Conservation (phyloP, 2,797 vertebrate genomes). For the Anabacerthia variegaticeps region DNA sequence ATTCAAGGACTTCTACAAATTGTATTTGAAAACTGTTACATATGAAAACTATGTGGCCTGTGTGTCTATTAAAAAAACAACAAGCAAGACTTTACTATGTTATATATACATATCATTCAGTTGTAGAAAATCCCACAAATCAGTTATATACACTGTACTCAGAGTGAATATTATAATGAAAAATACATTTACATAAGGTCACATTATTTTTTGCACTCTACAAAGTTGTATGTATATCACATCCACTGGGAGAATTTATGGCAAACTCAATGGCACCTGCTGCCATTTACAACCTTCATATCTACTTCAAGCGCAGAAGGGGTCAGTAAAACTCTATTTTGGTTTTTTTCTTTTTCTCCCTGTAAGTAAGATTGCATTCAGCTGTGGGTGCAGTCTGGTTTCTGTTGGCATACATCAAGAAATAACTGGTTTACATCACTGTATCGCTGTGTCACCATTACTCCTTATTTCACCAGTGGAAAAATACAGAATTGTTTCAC, state of each 20-base stretch:
- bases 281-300: background rate
- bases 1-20: background rate
- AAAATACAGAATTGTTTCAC: constrained; percentile 3
- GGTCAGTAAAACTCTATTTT: background rate
- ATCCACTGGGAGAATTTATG: background rate
- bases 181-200: background rate
- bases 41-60: background rate
- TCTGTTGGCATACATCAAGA: background rate
- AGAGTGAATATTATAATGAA: background rate
- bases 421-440: background rate
- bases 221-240: background rate
- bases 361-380: background rate
- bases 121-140: background rate
- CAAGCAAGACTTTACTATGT: background rate
- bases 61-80: background rate
- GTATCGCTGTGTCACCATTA: background rate
- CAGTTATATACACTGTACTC: background rate
- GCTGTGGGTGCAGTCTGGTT: background rate
- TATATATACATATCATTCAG: background rate
- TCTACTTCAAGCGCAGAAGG: background rate
- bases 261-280: background rate
- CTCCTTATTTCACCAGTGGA: background rate
- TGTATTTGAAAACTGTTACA: background rate
- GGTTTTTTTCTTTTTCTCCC: background rate
- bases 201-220: background rate